These are phyloP conservation scores for Sclerodermus sp. DNA, from an alignment of 2,888 invertebrate species.

Conservation along the genomic window DNA sequence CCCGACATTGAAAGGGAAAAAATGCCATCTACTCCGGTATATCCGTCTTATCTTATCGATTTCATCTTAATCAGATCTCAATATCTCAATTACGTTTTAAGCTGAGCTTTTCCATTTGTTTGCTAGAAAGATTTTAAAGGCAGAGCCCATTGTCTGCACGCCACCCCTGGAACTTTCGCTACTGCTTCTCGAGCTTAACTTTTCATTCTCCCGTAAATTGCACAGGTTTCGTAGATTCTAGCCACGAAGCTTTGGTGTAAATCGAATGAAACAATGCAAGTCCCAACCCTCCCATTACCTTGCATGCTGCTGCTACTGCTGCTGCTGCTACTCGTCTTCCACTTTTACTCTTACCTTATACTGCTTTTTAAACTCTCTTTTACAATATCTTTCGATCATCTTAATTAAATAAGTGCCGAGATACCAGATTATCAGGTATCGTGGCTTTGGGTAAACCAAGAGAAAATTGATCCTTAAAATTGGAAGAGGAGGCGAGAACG, in stretches of 20 bases:
- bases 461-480: no score
- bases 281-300: constrained; percentile 6
- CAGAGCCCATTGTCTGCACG: constrained; percentile 50
- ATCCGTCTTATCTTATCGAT: constrained; percentile 52
- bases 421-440: no score
- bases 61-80: constrained; percentile 57
- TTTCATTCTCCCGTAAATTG: constrained; percentile 57
- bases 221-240: constrained; percentile 37
- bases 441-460: no score
- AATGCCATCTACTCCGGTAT: no score
- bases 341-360: no score
- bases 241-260: constrained; percentile 43
- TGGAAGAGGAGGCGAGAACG: no score
- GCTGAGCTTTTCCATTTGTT: constrained; percentile 51
- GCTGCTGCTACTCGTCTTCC: no score
- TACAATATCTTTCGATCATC: no score
- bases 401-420: no score
- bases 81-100: constrained; percentile 57
- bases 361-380: no score
- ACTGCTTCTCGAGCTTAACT: constrained; percentile 48
- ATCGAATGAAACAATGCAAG: constrained; percentile 54
- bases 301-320: no score
- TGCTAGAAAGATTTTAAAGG: constrained; percentile 56
- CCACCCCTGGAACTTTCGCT: constrained; percentile 50
- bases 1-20: no score